Conservation (phyloP, 2,888 invertebrate species). For the Epirrhoe tristata region DNA sequence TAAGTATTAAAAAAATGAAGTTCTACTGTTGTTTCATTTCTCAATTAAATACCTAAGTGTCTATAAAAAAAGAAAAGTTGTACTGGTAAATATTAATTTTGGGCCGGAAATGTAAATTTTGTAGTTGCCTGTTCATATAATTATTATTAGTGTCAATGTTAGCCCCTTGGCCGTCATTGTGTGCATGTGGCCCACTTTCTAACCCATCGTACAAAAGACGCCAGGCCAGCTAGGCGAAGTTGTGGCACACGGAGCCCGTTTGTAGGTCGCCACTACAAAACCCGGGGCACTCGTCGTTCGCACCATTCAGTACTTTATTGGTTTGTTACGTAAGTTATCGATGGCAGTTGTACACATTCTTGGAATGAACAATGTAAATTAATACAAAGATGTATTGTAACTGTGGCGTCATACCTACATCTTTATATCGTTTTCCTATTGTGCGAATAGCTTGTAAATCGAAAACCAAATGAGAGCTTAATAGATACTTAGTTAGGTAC, state of each 20-base stretch:
- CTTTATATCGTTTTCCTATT: neutral
- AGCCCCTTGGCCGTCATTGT: constrained; percentile 11
- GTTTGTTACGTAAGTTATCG: constrained; percentile 26
- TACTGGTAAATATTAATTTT: too few species aligned
- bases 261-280: constrained; percentile 26
- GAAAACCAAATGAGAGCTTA: too few species aligned
- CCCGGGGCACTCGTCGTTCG: constrained; percentile 22
- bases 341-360: constrained; percentile 15
- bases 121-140: neutral
- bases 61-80: too few species aligned
- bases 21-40: too few species aligned
- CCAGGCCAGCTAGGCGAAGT: constrained; percentile 6
- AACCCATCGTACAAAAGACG: constrained; percentile 14
- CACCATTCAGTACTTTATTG: constrained; percentile 22
- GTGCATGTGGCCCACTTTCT: constrained; percentile 26
- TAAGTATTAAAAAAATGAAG: too few species aligned
- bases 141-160: neutral
- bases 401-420: neutral
- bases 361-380: constrained; percentile 11
- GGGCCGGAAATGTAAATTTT: too few species aligned
- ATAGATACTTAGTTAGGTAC: too few species aligned
- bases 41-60: too few species aligned
- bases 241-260: constrained; percentile 24
- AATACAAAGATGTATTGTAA: neutral
- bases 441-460: neutral